These are phyloP conservation scores for Caerostris darwini DNA, from an alignment of 1,140 invertebrate species.

Conservation along the genomic window DNA sequence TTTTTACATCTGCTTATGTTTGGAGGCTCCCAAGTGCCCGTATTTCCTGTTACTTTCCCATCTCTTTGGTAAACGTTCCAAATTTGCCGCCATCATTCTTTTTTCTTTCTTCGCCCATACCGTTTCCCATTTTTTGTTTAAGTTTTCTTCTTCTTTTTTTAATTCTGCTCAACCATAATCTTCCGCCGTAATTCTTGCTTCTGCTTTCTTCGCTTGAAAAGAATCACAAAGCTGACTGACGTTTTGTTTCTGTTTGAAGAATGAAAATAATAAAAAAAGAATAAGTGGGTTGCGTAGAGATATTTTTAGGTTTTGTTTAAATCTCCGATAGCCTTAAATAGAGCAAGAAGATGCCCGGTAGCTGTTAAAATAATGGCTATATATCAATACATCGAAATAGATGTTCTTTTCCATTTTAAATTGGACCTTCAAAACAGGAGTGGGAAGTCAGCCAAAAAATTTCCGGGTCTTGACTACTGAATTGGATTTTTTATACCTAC, in stretches of 20 bases:
- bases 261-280: background rate
- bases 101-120: background rate
- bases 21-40: slow-evolving; percentile 34
- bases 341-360: background rate
- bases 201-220: background rate
- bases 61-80: slow-evolving; percentile 37
- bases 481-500: too few relatives aligned
- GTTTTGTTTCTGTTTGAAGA: background rate
- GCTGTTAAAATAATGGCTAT: too few relatives aligned
- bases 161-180: background rate
- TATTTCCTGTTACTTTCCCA: slow-evolving; percentile 53
- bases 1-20: slow-evolving; percentile 53
- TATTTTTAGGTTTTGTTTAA: slow-evolving; percentile 54
- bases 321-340: slow-evolving; percentile 44
- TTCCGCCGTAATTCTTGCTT: slow-evolving; percentile 12
- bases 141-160: background rate
- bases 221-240: slow-evolving; percentile 29
- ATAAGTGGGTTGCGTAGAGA: background rate
- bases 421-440: too few relatives aligned
- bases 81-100: slow-evolving; percentile 50
- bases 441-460: too few relatives aligned
- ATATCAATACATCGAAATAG: too few relatives aligned
- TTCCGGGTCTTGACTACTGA: too few relatives aligned
- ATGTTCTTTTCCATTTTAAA: too few relatives aligned
- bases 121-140: background rate